Evolutionary conservation across 2,113 vertebrate genomes (phyloP), one percentile per base, ranked within the genome.

Genomic region (Vidua chalybeata): DNA sequence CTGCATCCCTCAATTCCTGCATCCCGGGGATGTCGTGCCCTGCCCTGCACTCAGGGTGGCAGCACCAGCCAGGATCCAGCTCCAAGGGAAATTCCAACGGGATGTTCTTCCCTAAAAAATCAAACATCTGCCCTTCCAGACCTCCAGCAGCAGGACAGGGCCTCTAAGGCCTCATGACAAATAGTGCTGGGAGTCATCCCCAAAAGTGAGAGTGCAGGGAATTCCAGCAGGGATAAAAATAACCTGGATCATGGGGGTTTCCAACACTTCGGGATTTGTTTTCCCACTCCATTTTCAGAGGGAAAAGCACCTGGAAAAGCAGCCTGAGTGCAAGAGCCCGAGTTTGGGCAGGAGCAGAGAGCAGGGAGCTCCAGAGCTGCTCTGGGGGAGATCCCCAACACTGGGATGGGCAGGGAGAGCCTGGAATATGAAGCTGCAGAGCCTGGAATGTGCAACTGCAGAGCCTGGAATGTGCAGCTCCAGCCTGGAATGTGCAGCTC

Each of bases 201-300:
- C 88, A 83, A 55, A 54, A 64, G 79, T 4, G 61, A 61, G 68
- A 87, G 78, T n/a, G 31, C 28, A 78, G 89, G 84, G 73, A 87
- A 94, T 94, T 89, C 89, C 91, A 89, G 93, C 61, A 89, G 91
- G 76, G 84, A 84, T 27, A 63, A 61, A 75, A 93, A 91, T 41
- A 67, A 81, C 61, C 63, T 39, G 58, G 35, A 56, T 73, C 16
- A 68, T 72, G 35, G 54, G 41, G 9, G 20, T 69, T 80, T 35
- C 71, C 94, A 73, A 79, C 49, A 22, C 28, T 31, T 26, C 8
- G 8, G 84, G 49, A 80, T 52, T 72, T 9, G 5, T 81, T 87
- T 20, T n/a, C 30, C 35, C 24, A 14, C 17, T 54, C 16, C 5
- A 11, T 49, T 81, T 86, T 11, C 3, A 15, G 56, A 77, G 39